phyloP scores from a whole-genome alignment of 2,797 vertebrate species.

The Propithecus perrieri region DNA sequence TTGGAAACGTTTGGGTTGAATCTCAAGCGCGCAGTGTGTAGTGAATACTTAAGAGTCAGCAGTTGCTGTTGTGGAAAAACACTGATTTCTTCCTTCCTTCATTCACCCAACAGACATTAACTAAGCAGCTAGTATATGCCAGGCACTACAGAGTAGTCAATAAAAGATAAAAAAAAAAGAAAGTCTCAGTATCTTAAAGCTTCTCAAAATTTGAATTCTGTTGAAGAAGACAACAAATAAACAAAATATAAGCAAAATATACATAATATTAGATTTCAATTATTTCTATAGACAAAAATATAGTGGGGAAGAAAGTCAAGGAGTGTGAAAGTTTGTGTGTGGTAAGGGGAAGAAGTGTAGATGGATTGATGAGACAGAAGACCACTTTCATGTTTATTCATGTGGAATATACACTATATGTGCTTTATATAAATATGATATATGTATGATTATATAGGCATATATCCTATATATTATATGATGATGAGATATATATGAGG shows the following conservation, averaged over 20 bases:
- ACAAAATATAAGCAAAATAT: neutral
- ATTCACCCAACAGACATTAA: neutral
- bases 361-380: too few species aligned
- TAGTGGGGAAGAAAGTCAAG: neutral
- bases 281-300: neutral
- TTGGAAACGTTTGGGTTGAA: neutral
- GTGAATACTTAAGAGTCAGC: neutral
- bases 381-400: rapidly evolving
- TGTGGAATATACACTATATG: neutral
- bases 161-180: neutral
- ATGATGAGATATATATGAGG: neutral
- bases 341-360: too few species aligned
- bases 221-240: neutral
- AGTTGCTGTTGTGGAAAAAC: neutral
- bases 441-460: neutral
- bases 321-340: neutral
- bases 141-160: neutral
- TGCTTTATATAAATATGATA: neutral
- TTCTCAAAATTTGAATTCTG: neutral
- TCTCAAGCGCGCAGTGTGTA: neutral
- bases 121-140: neutral
- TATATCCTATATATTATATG: neutral
- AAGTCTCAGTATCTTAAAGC: neutral
- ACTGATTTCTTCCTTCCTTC: neutral
- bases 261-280: rapidly evolving